phyloP scores from a whole-genome alignment of 2,113 vertebrate species.

The Cottus gobio region DNA sequence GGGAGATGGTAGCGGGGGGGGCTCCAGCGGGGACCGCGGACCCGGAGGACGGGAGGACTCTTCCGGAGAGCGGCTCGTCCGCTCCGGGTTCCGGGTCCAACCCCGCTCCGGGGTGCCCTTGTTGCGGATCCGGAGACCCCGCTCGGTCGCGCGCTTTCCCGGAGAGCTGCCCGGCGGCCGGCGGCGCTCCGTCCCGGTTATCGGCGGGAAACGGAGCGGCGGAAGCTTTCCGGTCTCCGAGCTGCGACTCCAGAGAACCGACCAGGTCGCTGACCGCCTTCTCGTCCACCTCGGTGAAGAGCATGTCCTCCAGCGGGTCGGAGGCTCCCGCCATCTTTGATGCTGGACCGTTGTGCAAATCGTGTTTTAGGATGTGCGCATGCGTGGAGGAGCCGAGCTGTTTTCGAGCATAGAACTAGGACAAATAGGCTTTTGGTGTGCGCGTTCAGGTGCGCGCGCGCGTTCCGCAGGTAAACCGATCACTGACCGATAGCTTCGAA shows the following conservation, averaged over 20 bases:
- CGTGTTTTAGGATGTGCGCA: constrained; percentile 83
- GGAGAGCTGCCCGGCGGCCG: constrained; percentile 74
- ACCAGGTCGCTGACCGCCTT: constrained; percentile 90
- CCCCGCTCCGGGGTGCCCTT: constrained; percentile 80
- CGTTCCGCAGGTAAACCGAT: no score
- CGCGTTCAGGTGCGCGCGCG: no score
- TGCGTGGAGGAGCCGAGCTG: constrained; percentile 78
- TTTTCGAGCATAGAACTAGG: constrained; percentile 56
- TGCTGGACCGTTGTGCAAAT: constrained; percentile 85
- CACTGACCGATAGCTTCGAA: no score
- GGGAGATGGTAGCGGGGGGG: constrained; percentile 52
- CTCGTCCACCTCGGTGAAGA: constrained; percentile 90
- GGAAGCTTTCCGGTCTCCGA: constrained; percentile 77
- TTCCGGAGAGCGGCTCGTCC: constrained; percentile 66
- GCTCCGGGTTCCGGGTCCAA: constrained; percentile 52
- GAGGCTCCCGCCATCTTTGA: constrained; percentile 91
- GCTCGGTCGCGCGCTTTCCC: constrained; percentile 80
- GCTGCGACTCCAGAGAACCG: constrained; percentile 88
- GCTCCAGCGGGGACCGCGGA: constrained; percentile 65
- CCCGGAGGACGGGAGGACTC: constrained; percentile 66
- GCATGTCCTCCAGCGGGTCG: constrained; percentile 92
- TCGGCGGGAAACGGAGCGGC: constrained; percentile 66
- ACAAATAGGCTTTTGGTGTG: neutral
- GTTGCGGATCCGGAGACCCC: constrained; percentile 77
- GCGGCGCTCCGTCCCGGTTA: constrained; percentile 65